Evolutionary conservation across 1,140 invertebrate species (phyloP).

Genomic region (Drosophila persimilis): DNA sequence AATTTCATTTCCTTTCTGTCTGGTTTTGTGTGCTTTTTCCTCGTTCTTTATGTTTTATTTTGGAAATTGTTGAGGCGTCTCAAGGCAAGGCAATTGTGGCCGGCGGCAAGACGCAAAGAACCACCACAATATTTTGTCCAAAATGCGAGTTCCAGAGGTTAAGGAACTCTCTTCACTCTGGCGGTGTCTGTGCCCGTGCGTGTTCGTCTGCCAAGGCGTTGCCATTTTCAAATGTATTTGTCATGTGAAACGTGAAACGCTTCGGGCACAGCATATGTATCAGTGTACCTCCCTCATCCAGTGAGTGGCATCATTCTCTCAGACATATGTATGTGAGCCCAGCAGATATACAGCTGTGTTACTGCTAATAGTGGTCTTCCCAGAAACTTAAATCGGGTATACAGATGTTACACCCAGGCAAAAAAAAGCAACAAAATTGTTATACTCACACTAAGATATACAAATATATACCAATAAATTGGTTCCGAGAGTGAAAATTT

Average conservation of each 20-base stretch:
- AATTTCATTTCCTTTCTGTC: constrained; percentile 43
- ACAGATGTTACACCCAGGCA: no score
- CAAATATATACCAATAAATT: no score
- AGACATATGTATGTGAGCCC: no score
- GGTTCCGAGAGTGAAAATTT: no score
- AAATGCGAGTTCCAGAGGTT: constrained; percentile 50
- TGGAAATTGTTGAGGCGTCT: constrained; percentile 33
- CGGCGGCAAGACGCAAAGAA: constrained; percentile 32
- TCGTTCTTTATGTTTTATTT: constrained; percentile 6
- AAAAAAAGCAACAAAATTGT: no score
- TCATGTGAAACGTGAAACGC: constrained; percentile 49
- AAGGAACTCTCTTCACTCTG: constrained; percentile 44
- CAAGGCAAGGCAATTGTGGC: constrained; percentile 34
- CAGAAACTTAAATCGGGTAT: no score
- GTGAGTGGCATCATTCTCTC: no score
- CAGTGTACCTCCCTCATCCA: not conserved
- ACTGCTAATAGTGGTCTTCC: no score
- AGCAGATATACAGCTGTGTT: no score
- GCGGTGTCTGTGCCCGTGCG: not conserved
- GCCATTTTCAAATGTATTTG: constrained; percentile 66
- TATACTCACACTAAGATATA: no score
- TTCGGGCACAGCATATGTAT: constrained; percentile 25
- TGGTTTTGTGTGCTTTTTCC: not conserved
- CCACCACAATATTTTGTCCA: constrained; percentile 26
- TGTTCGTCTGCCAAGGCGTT: constrained; percentile 45